A percentile compares a stretch with the other conserved stretches of the same genome.
phyloP scores from a whole-genome alignment of 2,113 vertebrate genomes.

The Microtus montanus region DNA sequence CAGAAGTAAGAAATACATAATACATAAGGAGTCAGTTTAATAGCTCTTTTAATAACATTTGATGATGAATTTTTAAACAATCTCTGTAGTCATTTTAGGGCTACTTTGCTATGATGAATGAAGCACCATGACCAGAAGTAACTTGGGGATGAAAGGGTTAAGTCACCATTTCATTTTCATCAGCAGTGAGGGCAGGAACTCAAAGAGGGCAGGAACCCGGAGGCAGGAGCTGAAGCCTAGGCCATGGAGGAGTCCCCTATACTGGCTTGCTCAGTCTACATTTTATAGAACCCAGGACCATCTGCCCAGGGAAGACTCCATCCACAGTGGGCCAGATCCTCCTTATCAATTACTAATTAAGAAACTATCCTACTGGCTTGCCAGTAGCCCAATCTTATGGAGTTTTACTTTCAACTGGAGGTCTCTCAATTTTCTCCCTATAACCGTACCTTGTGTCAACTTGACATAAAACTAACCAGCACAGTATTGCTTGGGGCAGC shows the following conservation, averaged over 20 bases:
- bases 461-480: not conserved
- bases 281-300: not conserved
- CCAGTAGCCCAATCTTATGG: not conserved
- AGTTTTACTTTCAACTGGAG: not conserved
- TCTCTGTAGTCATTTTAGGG: not conserved
- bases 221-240: not conserved
- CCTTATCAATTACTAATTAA: not conserved
- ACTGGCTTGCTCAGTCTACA: not conserved
- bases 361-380: not conserved
- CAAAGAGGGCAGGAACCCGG: not conserved
- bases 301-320: not conserved
- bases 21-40: not conserved
- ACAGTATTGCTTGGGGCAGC: not conserved
- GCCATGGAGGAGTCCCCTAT: not conserved
- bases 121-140: not conserved
- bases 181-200: not conserved
- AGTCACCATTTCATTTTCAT: too few species aligned
- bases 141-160: not conserved
- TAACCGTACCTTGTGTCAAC: not conserved
- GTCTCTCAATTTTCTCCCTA: not conserved
- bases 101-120: not conserved
- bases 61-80: not conserved
- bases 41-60: not conserved
- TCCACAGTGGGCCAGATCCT: not conserved
- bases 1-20: not conserved